Conservation (phyloP, 2,113 vertebrate genomes). For the Albula glossodonta region DNA sequence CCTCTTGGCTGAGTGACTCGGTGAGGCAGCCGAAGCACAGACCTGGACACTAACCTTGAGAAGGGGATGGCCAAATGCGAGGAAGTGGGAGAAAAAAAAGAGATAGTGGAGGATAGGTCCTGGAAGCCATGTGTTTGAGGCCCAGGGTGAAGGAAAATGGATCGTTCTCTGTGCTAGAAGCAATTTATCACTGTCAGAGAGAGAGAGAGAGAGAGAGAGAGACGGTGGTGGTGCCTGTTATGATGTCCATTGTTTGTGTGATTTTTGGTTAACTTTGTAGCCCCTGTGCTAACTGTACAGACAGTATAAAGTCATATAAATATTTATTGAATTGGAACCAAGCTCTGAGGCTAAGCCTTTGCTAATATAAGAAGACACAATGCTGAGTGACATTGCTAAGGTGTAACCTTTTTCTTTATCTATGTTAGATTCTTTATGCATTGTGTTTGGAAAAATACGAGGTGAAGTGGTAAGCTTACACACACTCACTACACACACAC, state of each 20-base stretch:
- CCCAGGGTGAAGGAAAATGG: conserved; percentile 64
- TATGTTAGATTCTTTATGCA: neutral
- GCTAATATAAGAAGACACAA: neutral
- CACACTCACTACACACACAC: neutral
- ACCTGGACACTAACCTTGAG: neutral
- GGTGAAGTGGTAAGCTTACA: neutral
- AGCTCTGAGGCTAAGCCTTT: neutral
- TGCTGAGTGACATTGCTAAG: neutral
- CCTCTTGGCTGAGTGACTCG: conserved; percentile 47
- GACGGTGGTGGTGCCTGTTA: conserved; percentile 30
- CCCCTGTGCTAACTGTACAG: neutral
- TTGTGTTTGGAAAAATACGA: neutral
- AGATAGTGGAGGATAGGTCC: conserved; percentile 37
- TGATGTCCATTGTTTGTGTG: neutral
- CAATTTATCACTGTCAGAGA: conserved; percentile 66
- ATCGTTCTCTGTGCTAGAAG: conserved; percentile 53
- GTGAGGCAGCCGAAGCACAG: conserved; percentile 47
- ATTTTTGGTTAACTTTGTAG: neutral
- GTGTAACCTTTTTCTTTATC: neutral
- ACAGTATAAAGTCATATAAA: neutral
- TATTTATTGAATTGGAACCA: neutral
- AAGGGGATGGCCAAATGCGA: conserved; percentile 22
- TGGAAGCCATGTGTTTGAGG: conserved; percentile 49
- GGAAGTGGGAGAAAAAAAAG: conserved; percentile 33
- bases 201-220: conserved; percentile 39